Evolutionary conservation across 2,888 invertebrate genomes (phyloP), one percentile per base, ranked within the genome.

Genomic region (Atethmia centrago): DNA sequence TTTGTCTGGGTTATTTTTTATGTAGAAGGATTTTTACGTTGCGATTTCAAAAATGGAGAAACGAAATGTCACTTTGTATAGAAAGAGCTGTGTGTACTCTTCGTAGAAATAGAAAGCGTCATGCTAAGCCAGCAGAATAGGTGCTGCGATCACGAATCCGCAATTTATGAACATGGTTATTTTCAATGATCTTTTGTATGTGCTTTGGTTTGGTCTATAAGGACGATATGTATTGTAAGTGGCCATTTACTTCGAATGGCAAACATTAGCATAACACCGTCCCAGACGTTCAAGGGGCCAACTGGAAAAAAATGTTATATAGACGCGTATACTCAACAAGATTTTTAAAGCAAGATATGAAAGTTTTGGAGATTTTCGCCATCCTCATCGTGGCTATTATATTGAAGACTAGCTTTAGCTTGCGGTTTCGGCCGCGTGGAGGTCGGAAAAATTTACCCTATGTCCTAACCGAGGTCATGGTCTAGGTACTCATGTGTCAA

Each of bases 191-290:
- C 14, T 45, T 28, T 28, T 67, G 16, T 56, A 28, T 31, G 40
- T 42, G 0, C 7, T 28, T 58, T 36, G 19, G 3, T 21, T 36
- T n/a, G 2, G 25, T 53, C 45, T 36, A 12, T n/a, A 36, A 47
- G 10, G 7, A 55, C 64, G 16, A 47, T 55, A 49, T 42, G n/a
- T n/a, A n/a, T 47, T 0, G 8, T 1, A 47, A 56, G 31, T 21
- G 7, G 3, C 21, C 19, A 61, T 70, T 49, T 42, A 61, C 21
- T 45, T 63, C 2, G 7, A 70, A 70, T 70, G 25, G 5, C 28
- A 21, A 56, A 45, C 42, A 71, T 64, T 19, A 56, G 19, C 68
- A 79, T 83, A 79, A 59, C 25, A 55, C n/a, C 42, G 12, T 64
- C 47, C 66, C 36, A 71, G 56, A 80, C 71, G 36, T 53, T 63